A percentile compares a stretch with the other conserved stretches of the same genome.
Conservation (phyloP, 2,797 vertebrate species). For the Sorex maritimensis region DNA sequence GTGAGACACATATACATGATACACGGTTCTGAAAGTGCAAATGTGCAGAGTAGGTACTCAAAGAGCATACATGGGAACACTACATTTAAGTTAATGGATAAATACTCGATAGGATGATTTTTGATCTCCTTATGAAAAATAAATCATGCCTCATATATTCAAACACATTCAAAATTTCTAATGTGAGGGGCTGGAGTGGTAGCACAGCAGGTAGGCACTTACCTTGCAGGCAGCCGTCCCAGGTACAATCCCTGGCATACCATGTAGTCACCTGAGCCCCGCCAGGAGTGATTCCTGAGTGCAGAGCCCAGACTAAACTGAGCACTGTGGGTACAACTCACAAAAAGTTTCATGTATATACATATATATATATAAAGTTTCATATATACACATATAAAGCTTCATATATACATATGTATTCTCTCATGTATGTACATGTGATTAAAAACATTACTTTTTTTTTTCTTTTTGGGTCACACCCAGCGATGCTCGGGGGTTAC, state of each 20-base stretch:
- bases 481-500: no score
- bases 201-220: no score
- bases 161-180: no score
- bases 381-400: no score
- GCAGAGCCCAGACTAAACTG: no score
- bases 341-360: background rate
- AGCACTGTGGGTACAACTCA: no score
- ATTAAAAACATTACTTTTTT: constrained; percentile 5
- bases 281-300: no score
- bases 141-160: background rate
- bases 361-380: background rate
- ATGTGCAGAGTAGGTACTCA: background rate
- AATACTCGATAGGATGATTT: constrained; percentile 17
- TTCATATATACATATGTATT: background rate
- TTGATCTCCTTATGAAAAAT: background rate
- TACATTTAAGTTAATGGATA: background rate
- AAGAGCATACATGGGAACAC: background rate
- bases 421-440: background rate
- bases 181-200: no score
- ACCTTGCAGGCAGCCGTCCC: no score
- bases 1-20: background rate
- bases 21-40: background rate
- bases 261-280: no score
- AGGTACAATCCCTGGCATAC: no score
- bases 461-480: no score